Conservation (phyloP, 2,888 invertebrate genomes). For the Branchellion lobata region DNA sequence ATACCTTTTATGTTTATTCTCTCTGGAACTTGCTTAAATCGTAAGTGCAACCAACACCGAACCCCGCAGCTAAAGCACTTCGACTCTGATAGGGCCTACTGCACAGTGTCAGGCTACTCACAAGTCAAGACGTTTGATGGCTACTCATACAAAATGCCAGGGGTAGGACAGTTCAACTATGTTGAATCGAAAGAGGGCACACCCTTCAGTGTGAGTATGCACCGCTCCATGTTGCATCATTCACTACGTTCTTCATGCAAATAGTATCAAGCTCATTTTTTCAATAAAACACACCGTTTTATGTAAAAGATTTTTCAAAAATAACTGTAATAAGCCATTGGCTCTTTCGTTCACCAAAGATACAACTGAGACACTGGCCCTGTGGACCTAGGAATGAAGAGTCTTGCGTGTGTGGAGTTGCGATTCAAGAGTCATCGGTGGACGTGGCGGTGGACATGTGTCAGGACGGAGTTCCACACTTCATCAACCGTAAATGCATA, state of each 20-base stretch:
- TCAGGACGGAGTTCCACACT: slow-evolving; percentile 16
- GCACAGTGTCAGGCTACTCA: slow-evolving; percentile 35
- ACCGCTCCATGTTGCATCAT: neutral
- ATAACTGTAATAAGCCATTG: no score
- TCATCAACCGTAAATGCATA: slow-evolving; percentile 2
- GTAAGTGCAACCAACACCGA: no score
- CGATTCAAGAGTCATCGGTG: slow-evolving; percentile 8
- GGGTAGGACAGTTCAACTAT: slow-evolving; percentile 28
- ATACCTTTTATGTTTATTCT: no score
- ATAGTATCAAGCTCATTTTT: no score
- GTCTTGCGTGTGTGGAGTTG: slow-evolving; percentile 40
- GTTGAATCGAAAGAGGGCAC: slow-evolving; percentile 3
- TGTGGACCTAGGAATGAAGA: slow-evolving; percentile 25
- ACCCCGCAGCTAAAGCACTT: no score
- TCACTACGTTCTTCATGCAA: no score
- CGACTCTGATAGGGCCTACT: neutral
- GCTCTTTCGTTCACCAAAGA: neutral
- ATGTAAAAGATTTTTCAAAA: neutral
- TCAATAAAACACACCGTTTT: no score
- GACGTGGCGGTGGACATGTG: slow-evolving; percentile 36
- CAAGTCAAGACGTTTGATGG: slow-evolving; percentile 31
- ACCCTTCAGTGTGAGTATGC: slow-evolving; percentile 24
- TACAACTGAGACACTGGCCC: slow-evolving; percentile 38
- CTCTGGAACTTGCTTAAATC: neutral
- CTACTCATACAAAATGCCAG: slow-evolving; percentile 15